Evolutionary conservation across 2,113 vertebrate species (phyloP).

Genomic region (Oncorhynchus keta): DNA sequence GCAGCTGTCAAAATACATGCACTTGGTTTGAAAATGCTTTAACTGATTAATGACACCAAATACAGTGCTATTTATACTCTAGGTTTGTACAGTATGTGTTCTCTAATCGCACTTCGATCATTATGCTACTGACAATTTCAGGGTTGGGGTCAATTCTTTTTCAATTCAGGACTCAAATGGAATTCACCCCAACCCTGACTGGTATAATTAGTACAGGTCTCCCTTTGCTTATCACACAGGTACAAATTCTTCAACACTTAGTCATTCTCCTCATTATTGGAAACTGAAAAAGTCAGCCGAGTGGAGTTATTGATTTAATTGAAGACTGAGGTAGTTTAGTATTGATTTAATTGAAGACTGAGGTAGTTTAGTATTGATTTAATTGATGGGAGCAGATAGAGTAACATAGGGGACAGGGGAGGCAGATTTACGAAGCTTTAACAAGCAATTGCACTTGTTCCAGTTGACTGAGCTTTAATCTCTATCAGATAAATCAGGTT

Average conservation of each 20-base stretch:
- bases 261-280: neutral
- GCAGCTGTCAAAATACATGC: conserved; percentile 26
- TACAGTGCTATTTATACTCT: too few species aligned
- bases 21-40: conserved; percentile 32
- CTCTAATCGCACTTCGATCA: too few species aligned
- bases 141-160: too few species aligned
- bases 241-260: too few species aligned
- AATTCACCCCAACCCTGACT: too few species aligned
- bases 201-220: too few species aligned
- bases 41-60: neutral
- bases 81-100: too few species aligned
- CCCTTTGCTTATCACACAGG: too few species aligned
- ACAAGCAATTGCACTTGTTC: conserved; percentile 55
- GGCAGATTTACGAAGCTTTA: conserved; percentile 49
- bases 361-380: conserved; percentile 56
- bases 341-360: conserved; percentile 49
- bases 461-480: conserved; percentile 49
- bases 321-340: conserved; percentile 24
- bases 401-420: conserved; percentile 29
- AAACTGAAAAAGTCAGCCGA: too few species aligned
- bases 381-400: conserved; percentile 41
- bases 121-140: too few species aligned
- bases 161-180: too few species aligned
- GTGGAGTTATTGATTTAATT: conserved; percentile 44
- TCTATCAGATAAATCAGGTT: conserved; percentile 45